Evolutionary conservation across 2,113 vertebrate species (phyloP).

Genomic region (Aythya baeri): DNA sequence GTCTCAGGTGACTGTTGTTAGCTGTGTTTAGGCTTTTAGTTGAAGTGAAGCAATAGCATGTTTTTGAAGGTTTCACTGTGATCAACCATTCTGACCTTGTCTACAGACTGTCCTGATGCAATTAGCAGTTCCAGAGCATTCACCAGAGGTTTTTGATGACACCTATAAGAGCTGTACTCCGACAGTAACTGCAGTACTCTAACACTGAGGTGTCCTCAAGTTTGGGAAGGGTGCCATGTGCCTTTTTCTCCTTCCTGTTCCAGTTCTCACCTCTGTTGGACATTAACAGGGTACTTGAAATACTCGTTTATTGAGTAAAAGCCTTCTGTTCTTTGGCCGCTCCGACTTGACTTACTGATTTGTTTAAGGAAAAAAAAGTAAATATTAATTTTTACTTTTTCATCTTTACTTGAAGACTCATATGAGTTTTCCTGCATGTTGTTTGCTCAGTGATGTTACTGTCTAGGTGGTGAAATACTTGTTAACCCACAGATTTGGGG

Average conservation of each 20-base stretch:
- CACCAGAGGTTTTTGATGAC: not conserved
- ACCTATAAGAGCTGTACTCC: not conserved
- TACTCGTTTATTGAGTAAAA: not conserved
- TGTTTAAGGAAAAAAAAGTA: not conserved
- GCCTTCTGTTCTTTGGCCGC: not conserved
- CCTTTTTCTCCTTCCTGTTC: not conserved
- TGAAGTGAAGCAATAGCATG: not conserved
- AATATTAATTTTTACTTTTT: too few relatives aligned
- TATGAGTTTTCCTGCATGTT: not conserved
- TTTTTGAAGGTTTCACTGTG: not conserved
- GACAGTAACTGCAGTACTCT: not conserved
- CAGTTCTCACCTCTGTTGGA: not conserved
- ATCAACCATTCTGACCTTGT: not conserved
- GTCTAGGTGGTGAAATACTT: not conserved
- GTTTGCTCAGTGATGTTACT: not conserved
- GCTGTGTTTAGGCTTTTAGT: not conserved
- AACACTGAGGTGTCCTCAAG: not conserved
- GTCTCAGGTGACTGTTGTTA: not conserved
- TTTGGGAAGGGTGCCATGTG: not conserved
- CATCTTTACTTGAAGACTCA: too few relatives aligned
- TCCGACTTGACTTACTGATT: not conserved
- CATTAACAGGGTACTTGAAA: not conserved
- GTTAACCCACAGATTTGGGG: not conserved
- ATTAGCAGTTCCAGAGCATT: not conserved
- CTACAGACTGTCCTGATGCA: not conserved